A percentile compares a stretch with the other conserved stretches of the same genome.
These are phyloP conservation scores for Oplegnathus fasciatus DNA, from an alignment of 2,113 vertebrate genomes.

Conservation along the genomic window DNA sequence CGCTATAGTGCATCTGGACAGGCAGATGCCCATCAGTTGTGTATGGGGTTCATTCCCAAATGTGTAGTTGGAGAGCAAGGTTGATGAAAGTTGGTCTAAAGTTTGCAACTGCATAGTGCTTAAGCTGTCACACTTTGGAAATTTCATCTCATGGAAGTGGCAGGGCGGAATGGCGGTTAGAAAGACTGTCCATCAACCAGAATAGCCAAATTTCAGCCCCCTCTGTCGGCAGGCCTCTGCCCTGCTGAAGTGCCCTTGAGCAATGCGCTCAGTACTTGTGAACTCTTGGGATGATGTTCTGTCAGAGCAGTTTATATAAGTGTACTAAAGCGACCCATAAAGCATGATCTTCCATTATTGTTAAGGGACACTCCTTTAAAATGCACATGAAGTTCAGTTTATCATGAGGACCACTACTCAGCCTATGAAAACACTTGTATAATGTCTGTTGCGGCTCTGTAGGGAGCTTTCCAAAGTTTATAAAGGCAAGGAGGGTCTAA, in stretches of 20 bases:
- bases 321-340: neutral
- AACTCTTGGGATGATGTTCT: neutral
- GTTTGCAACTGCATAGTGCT: conserved; percentile 50
- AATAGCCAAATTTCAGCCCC: neutral
- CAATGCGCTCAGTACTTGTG: neutral
- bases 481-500: neutral
- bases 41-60: conserved; percentile 50
- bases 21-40: conserved; percentile 65
- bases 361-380: neutral
- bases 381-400: neutral
- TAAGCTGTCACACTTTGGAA: conserved; percentile 41
- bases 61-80: conserved; percentile 30
- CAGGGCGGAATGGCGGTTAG: conserved; percentile 27
- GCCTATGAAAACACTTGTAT: neutral
- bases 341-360: neutral
- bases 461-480: neutral
- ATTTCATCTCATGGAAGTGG: conserved; percentile 40
- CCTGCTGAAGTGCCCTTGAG: conserved; percentile 29
- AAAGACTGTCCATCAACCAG: conserved; percentile 35
- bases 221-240: neutral
- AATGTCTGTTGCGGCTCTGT: neutral
- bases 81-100: conserved; percentile 53
- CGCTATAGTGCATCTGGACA: conserved; percentile 59
- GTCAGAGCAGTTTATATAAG: neutral
- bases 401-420: neutral